phyloP scores from a whole-genome alignment of 2,797 vertebrate species.

The Poeciliopsis turneri region DNA sequence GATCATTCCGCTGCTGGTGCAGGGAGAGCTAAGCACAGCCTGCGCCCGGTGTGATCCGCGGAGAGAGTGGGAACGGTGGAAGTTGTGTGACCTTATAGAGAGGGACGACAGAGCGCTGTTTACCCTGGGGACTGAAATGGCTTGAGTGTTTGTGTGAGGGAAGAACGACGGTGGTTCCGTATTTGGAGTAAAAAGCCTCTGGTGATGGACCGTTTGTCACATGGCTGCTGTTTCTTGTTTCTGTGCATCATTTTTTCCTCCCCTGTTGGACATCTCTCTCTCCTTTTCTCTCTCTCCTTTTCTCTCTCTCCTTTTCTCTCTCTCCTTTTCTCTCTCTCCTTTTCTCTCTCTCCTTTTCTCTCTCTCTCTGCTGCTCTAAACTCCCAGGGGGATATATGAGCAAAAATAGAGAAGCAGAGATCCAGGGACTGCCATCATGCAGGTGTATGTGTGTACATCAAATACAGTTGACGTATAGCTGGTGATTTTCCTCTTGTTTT shows the following conservation, averaged over 20 bases:
- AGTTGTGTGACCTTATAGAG: conserved; percentile 54
- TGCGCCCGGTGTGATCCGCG: conserved; percentile 13
- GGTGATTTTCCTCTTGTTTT: conserved; percentile 38
- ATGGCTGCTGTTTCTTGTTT: conserved; percentile 28
- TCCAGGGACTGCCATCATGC: neutral
- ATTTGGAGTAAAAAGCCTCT: conserved; percentile 40
- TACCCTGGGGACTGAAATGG: conserved; percentile 19
- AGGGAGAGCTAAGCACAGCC: conserved; percentile 33
- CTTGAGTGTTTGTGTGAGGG: conserved; percentile 20
- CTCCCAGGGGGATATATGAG: conserved; percentile 2
- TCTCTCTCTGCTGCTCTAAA: conserved; percentile 20
- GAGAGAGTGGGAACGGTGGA: conserved; percentile 31
- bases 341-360: neutral
- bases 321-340: neutral
- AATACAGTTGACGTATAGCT: conserved; percentile 6
- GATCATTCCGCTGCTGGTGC: conserved; percentile 47
- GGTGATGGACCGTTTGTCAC: conserved; percentile 47
- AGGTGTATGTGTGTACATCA: neutral
- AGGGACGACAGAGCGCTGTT: conserved; percentile 45
- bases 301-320: conserved; percentile 1
- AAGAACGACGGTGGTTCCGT: conserved; percentile 33
- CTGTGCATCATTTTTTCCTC: conserved; percentile 29
- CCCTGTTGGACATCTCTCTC: neutral
- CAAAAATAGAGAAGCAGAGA: neutral
- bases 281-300: neutral